Evolutionary conservation across 2,797 vertebrate genomes (phyloP), one percentile per base, ranked within the genome.

Genomic region (Cyclura pinguis): DNA sequence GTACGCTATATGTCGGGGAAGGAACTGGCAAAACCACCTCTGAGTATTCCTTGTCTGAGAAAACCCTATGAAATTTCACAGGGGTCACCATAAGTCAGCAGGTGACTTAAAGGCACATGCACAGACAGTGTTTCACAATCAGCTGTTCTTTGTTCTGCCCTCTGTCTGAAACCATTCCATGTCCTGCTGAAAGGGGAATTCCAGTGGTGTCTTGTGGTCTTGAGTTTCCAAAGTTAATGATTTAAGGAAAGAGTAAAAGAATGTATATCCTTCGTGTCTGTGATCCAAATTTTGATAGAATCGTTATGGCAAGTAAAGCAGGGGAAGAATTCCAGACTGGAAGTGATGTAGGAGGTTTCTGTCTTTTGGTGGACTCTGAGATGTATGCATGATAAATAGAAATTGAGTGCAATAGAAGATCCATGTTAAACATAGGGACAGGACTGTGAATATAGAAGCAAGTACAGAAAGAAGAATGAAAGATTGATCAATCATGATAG

Each of bases 401-500:
- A 87, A 38, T 85, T 42, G 6, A 12, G 8, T 74, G 67, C 50
- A 27, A n/a, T 27, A 42, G 42, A 80, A 80, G 86, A 80, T 7
- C 47, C 14, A 13, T 1, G 7, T 78, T 84, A 55, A 77, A 88
- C 27, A 90, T 91, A 90, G 93, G 4, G 4, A 13, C n/a, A 47
- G 38, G 20, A 27, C 87, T 0, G 7, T 80, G 85, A 88, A 0
- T 86, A 85, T 91, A 27, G 29, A 77, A 59, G 84, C 69, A 91
- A 27, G 87, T 72, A 5, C 8, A 42, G 32, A 5, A 38, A 12
- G 0, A 18, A 22, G 8, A n/a, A 20, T 7, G 78, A 16, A 59
- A 87, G 50, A 5, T 90, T 86, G 69, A 73, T 85, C 91, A 94
- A 85, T 92, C 78, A 0, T 50, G 86, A 64, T 38, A 84, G 10